These are phyloP conservation scores for Elephas maximus DNA, from an alignment of 2,113 vertebrate genomes.

Conservation along the genomic window DNA sequence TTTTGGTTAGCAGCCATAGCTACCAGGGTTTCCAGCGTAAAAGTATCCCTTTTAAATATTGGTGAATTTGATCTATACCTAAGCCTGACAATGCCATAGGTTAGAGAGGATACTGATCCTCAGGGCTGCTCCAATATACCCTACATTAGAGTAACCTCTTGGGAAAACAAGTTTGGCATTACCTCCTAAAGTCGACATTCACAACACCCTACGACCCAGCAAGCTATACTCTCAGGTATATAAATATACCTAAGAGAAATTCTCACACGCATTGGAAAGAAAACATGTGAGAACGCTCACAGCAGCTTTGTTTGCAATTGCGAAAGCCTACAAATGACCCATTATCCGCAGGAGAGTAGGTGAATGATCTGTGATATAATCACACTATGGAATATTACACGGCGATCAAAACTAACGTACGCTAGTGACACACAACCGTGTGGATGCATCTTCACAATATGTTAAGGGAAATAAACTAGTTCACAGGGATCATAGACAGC, in stretches of 20 bases:
- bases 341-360: neutral
- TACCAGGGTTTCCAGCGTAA: neutral
- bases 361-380: neutral
- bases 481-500: neutral
- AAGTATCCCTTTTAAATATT: neutral
- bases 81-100: neutral
- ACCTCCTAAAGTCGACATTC: neutral
- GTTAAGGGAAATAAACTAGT: neutral
- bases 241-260: neutral
- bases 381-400: neutral
- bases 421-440: neutral
- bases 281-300: neutral
- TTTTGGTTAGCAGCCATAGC: no score
- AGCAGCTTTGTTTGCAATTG: neutral
- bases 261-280: neutral
- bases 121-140: no score
- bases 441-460: neutral
- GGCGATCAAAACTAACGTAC: neutral
- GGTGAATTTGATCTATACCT: neutral
- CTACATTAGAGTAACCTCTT: neutral
- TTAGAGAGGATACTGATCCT: neutral
- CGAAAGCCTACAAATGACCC: neutral
- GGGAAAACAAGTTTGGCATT: neutral
- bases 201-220: neutral
- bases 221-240: neutral